Conservation (phyloP, 2,113 vertebrate genomes). For the Candoia aspera region DNA sequence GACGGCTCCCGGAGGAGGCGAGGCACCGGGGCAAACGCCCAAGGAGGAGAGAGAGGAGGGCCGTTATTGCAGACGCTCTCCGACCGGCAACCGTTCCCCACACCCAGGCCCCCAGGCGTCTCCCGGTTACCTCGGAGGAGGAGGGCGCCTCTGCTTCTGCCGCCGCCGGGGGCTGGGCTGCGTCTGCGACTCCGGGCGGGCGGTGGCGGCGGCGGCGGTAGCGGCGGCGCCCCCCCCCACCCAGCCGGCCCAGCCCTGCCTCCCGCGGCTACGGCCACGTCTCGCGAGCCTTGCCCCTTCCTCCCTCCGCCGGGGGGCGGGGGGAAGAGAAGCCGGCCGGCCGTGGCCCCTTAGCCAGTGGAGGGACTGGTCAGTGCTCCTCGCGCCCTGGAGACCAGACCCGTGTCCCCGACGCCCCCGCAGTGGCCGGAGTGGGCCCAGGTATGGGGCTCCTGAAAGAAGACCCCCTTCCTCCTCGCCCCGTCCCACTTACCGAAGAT, state of each 20-base stretch:
- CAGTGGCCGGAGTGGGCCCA: not conserved
- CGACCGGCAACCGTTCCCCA: not conserved
- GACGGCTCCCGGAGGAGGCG: not conserved
- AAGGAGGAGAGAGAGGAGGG: not conserved
- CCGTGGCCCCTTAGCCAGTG: not conserved
- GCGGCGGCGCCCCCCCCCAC: not conserved
- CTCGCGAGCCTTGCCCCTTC: not conserved
- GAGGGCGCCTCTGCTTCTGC: not conserved
- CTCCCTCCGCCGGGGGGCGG: not conserved
- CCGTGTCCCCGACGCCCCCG: not conserved
- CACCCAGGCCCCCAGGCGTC: not conserved
- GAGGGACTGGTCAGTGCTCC: not conserved
- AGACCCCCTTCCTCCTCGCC: not conserved
- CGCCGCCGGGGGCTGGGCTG: not conserved
- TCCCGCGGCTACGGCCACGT: not conserved
- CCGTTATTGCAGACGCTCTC: not conserved
- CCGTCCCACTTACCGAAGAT: not conserved
- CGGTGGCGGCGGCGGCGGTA: not conserved
- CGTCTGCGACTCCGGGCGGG: not conserved
- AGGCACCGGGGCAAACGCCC: not conserved
- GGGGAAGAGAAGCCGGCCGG: not conserved
- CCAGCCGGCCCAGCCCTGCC: not conserved
- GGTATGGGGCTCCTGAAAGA: not conserved
- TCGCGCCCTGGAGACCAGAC: not conserved
- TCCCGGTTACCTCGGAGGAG: not conserved